Evolutionary conservation across 2,888 invertebrate genomes (phyloP).

Genomic region (Ellobium chinense): DNA sequence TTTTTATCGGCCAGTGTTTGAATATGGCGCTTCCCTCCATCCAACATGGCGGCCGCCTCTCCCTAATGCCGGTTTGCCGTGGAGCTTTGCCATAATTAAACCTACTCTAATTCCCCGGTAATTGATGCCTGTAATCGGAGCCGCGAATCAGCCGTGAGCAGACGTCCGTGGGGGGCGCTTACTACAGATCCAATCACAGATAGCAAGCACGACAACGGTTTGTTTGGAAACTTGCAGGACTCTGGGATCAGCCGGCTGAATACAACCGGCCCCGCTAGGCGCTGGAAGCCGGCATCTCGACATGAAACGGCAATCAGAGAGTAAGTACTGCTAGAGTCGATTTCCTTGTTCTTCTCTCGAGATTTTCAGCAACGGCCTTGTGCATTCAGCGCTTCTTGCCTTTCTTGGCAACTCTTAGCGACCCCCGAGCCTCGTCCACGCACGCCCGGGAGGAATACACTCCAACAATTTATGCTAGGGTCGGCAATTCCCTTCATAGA

Average conservation of each 20-base stretch:
- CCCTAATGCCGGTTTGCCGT: slow-evolving; percentile 23
- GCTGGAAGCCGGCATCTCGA: slow-evolving; percentile 23
- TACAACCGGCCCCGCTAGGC: not conserved
- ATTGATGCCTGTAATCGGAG: slow-evolving; percentile 43
- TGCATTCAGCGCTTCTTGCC: not conserved
- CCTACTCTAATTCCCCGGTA: slow-evolving; percentile 41
- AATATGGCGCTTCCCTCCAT: slow-evolving; percentile 11
- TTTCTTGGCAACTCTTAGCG: not conserved
- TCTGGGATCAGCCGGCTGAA: slow-evolving; percentile 1
- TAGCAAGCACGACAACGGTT: slow-evolving; percentile 12
- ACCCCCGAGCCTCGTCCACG: not conserved
- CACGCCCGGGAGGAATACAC: not conserved
- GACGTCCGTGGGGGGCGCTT: slow-evolving; percentile 9
- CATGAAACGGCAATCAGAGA: slow-evolving; percentile 37
- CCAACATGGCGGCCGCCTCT: slow-evolving; percentile 31
- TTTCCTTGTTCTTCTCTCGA: not conserved
- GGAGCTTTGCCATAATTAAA: slow-evolving; percentile 35
- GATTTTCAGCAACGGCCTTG: not conserved
- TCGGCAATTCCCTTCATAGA: not conserved
- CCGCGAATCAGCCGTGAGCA: slow-evolving; percentile 31
- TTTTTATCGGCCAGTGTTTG: slow-evolving; percentile 27
- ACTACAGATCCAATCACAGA: slow-evolving; percentile 42
- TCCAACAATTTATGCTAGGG: not conserved
- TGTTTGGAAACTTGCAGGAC: slow-evolving; percentile 17
- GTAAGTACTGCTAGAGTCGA: slow-evolving; percentile 10